phyloP scores from a whole-genome alignment of 2,888 invertebrate genomes.

The Aquatica leii region DNA sequence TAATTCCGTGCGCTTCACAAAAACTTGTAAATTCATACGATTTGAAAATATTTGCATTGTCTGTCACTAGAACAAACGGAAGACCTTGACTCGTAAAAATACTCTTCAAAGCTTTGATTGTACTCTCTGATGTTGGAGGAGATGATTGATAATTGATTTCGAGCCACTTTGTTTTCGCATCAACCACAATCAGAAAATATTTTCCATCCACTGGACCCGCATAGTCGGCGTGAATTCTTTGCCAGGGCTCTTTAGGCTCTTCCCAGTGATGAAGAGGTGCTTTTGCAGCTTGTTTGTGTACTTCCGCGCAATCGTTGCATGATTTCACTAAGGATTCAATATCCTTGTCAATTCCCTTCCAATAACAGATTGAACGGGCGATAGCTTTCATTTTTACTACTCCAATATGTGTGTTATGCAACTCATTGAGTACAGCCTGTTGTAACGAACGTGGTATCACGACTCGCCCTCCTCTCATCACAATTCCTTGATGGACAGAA shows the following conservation, averaged over 20 bases:
- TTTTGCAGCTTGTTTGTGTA: neutral
- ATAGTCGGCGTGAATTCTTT: slow-evolving; percentile 29
- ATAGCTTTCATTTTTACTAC: slow-evolving; percentile 22
- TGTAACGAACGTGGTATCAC: slow-evolving; percentile 33
- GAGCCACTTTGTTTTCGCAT: slow-evolving; percentile 40
- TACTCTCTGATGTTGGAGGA: slow-evolving; percentile 1
- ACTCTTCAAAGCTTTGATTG: slow-evolving; percentile 2
- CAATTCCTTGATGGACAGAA: too few relatives aligned
- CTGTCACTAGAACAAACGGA: neutral
- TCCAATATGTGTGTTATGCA: slow-evolving; percentile 37
- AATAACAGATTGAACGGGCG: slow-evolving; percentile 8
- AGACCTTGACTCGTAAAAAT: neutral
- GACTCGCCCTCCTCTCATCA: neutral
- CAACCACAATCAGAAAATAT: slow-evolving; percentile 40
- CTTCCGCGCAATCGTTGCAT: too few relatives aligned
- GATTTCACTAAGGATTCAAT: too few relatives aligned
- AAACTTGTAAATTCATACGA: neutral
- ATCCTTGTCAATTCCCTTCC: too few relatives aligned
- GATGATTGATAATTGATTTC: slow-evolving; percentile 4
- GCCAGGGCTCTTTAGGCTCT: slow-evolving; percentile 31
- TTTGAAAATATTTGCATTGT: neutral
- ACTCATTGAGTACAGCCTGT: slow-evolving; percentile 36
- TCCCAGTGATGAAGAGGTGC: slow-evolving; percentile 13
- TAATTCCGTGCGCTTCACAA: neutral
- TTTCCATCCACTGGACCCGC: slow-evolving; percentile 37